phyloP scores from a whole-genome alignment of 2,797 vertebrate species.

The Eupleurogrammus muticus region DNA sequence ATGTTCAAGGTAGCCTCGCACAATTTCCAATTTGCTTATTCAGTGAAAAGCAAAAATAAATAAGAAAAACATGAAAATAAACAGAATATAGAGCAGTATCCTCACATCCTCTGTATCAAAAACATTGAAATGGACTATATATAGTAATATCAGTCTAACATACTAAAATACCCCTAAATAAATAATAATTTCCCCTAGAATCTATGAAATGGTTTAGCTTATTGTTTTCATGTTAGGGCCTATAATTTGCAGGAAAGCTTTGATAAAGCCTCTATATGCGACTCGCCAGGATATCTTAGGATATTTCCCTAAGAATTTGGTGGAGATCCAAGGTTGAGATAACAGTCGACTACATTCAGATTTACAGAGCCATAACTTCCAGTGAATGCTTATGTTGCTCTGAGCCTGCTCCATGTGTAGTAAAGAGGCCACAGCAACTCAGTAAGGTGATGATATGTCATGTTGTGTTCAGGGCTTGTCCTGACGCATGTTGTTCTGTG shows the following conservation, averaged over 20 bases:
- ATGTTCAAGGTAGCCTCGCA: conserved; percentile 38
- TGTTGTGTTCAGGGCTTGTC: neutral
- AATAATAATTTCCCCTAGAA: neutral
- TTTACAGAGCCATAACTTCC: neutral
- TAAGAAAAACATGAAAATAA: conserved; percentile 6
- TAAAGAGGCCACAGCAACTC: neutral
- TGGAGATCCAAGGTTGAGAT: neutral
- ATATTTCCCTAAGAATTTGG: neutral
- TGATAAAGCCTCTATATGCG: too few species aligned
- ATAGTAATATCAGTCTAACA: neutral
- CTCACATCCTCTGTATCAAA: neutral
- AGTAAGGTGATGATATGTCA: neutral
- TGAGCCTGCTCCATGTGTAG: neutral
- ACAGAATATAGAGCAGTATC: neutral
- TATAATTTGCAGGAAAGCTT: too few species aligned
- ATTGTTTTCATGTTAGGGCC: neutral
- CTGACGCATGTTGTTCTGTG: neutral
- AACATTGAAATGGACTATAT: neutral
- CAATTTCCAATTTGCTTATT: conserved; percentile 39
- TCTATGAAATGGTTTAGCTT: neutral
- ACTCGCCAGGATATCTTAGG: too few species aligned
- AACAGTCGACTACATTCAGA: neutral
- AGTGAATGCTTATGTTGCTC: neutral
- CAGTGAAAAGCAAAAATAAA: conserved; percentile 4
- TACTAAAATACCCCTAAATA: too few species aligned